Percentiles rank a stretch among this genome's conserved stretches.
Conservation (phyloP, 2,113 vertebrate species). For the Campylomormyrus numenius region DNA sequence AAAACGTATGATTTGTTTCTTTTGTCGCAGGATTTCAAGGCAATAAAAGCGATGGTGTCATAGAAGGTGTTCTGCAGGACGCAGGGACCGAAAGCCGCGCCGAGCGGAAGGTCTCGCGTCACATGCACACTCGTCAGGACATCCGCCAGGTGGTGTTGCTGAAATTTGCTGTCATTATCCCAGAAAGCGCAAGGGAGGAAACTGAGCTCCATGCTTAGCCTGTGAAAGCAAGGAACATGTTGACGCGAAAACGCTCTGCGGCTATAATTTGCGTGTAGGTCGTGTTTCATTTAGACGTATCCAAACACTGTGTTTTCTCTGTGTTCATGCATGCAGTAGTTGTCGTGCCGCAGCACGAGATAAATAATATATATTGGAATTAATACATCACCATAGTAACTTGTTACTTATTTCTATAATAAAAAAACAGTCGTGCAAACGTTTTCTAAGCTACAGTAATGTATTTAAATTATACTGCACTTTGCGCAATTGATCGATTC, state of each 20-base stretch:
- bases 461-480: neutral
- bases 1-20: constrained; percentile 68
- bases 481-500: neutral
- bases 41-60: constrained; percentile 80
- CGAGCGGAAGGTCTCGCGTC: constrained; percentile 71
- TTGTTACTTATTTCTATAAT: neutral
- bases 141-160: constrained; percentile 68
- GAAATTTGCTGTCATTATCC: constrained; percentile 67
- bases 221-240: constrained; percentile 23
- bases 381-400: neutral
- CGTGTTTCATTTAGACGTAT: neutral
- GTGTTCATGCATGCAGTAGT: neutral
- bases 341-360: neutral
- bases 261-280: neutral
- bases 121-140: constrained; percentile 70
- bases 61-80: constrained; percentile 71
- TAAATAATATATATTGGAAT: neutral
- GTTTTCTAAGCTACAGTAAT: neutral
- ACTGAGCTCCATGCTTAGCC: constrained; percentile 64
- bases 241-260: neutral
- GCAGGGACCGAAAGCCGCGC: constrained; percentile 74
- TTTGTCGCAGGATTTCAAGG: constrained; percentile 71
- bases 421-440: neutral
- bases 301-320: neutral
- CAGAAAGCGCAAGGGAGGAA: constrained; percentile 68